A percentile compares a stretch with the other conserved stretches of the same genome.
phyloP scores from a whole-genome alignment of 2,113 vertebrate species.

The Psophia crepitans region DNA sequence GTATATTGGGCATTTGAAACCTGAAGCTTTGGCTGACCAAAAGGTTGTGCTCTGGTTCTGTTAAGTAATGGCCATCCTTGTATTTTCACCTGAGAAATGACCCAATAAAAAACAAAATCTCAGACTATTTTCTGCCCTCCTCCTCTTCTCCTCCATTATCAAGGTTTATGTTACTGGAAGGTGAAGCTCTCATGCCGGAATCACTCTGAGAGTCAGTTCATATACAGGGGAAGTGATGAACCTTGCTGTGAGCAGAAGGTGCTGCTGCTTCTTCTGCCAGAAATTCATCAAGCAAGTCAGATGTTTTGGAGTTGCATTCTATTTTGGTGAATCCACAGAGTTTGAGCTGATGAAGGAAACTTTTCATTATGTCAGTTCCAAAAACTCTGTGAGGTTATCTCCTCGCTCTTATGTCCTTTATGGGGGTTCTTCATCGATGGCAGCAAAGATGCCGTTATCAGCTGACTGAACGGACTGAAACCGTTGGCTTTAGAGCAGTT shows the following conservation, averaged over 20 bases:
- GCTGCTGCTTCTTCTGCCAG: not conserved
- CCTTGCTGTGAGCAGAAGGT: not conserved
- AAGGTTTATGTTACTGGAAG: not conserved
- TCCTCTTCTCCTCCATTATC: not conserved
- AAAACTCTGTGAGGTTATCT: not conserved
- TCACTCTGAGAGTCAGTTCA: not conserved
- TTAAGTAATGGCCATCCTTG: not conserved
- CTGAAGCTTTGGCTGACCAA: not conserved
- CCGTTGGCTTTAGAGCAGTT: rapidly evolving
- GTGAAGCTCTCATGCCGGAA: not conserved
- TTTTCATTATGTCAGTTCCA: not conserved
- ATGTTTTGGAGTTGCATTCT: rapidly evolving
- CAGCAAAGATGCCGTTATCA: not conserved
- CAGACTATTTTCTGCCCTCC: not conserved
- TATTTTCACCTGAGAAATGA: not conserved
- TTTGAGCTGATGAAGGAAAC: not conserved
- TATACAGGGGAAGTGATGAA: not conserved
- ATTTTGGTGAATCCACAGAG: not conserved
- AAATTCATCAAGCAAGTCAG: not conserved
- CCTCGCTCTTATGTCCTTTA: rapidly evolving
- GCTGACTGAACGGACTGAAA: not conserved
- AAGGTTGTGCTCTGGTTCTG: not conserved
- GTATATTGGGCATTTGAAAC: not conserved
- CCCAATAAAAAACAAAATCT: not conserved
- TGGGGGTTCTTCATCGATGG: not conserved